Evolutionary conservation across 1,140 invertebrate genomes (phyloP).

Genomic region (Rhyzopertha dominica): DNA sequence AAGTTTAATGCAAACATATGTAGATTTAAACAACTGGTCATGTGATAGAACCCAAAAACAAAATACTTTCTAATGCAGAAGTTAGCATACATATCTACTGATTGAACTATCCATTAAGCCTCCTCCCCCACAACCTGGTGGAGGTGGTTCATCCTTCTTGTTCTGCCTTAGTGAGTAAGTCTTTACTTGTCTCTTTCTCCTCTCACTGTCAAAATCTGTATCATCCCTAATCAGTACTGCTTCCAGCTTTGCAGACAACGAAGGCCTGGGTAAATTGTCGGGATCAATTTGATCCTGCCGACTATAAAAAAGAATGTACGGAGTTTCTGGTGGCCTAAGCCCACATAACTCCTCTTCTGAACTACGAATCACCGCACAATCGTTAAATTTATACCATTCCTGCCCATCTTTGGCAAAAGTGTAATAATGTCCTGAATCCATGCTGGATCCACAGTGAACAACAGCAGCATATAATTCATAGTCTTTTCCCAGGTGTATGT

Average conservation of each 20-base stretch:
- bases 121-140: slow-evolving; percentile 41
- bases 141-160: slow-evolving; percentile 40
- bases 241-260: slow-evolving; percentile 28
- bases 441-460: slow-evolving; percentile 74
- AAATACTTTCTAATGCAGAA: slow-evolving; percentile 14
- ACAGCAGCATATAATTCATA: slow-evolving; percentile 77
- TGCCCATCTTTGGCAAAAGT: slow-evolving; percentile 67
- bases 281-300: slow-evolving; percentile 35
- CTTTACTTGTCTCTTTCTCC: slow-evolving; percentile 16
- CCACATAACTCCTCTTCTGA: slow-evolving; percentile 55
- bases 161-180: slow-evolving; percentile 24
- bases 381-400: slow-evolving; percentile 79
- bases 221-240: slow-evolving; percentile 28
- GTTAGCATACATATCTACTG: slow-evolving; percentile 42
- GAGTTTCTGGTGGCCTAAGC: slow-evolving; percentile 67
- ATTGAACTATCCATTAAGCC: slow-evolving; percentile 29
- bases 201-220: slow-evolving; percentile 32
- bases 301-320: slow-evolving; percentile 76
- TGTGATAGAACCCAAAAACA: slow-evolving; percentile 18
- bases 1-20: too few species aligned
- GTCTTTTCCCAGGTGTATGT: slow-evolving; percentile 49
- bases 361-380: slow-evolving; percentile 61
- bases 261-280: slow-evolving; percentile 24
- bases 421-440: slow-evolving; percentile 84
- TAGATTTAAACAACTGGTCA: too few species aligned